These are phyloP conservation scores for Ceraclea dissimilis DNA, from an alignment of 2,888 invertebrate species.

Conservation along the genomic window DNA sequence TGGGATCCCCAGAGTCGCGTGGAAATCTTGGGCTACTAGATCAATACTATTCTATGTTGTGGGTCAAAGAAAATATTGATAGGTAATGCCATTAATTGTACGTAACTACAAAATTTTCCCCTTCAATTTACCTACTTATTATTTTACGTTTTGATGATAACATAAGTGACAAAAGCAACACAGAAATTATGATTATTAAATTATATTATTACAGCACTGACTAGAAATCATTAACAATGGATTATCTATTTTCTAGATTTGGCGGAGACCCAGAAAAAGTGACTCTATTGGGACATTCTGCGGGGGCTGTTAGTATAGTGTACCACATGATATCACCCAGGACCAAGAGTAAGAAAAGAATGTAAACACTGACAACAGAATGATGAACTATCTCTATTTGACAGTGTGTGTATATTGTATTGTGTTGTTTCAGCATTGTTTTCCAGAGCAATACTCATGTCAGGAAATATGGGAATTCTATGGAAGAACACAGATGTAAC, in stretches of 20 bases:
- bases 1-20: constrained; percentile 49
- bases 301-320: constrained; percentile 63
- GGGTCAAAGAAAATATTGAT: constrained; percentile 72
- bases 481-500: constrained; percentile 35
- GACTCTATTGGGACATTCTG: constrained; percentile 78
- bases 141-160: no score
- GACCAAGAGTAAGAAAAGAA: constrained; percentile 53
- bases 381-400: no score
- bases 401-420: no score
- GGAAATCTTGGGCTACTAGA: constrained; percentile 85
- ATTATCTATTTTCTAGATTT: constrained; percentile 62
- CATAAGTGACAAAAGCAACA: no score
- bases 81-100: no score
- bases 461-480: constrained; percentile 43
- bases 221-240: no score
- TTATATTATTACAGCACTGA: no score
- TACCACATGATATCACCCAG: constrained; percentile 61
- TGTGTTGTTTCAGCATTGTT: constrained; percentile 46
- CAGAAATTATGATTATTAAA: no score
- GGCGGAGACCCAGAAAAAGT: constrained; percentile 72
- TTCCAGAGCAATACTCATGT: constrained; percentile 62
- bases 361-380: no score
- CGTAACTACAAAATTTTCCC: no score
- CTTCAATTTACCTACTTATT: no score
- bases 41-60: constrained; percentile 71